These are phyloP conservation scores for Atherinomorus stipes DNA, from an alignment of 2,113 vertebrate species.

Conservation along the genomic window DNA sequence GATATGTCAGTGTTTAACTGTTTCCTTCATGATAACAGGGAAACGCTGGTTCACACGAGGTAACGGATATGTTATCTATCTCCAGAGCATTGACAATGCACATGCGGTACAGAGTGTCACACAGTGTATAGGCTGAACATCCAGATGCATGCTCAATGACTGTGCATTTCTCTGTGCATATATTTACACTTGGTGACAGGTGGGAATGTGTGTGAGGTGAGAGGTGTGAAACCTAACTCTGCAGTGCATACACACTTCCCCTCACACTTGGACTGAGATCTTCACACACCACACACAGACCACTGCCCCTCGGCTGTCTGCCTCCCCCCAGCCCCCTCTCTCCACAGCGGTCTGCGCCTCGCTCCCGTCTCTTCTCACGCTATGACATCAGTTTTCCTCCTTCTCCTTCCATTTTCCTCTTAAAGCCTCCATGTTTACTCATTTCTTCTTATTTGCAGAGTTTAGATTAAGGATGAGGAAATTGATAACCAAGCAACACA, in stretches of 20 bases:
- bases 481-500: neutral
- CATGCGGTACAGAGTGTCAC: neutral
- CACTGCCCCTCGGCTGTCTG: conserved; percentile 45
- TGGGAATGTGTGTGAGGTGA: conserved; percentile 84
- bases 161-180: conserved; percentile 69
- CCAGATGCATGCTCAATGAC: conserved; percentile 63
- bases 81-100: conserved; percentile 9
- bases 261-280: conserved; percentile 67
- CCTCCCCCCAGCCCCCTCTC: neutral
- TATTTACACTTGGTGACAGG: conserved; percentile 85
- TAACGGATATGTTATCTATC: neutral
- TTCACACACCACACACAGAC: conserved; percentile 63
- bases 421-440: neutral
- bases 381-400: conserved; percentile 6
- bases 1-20: neutral
- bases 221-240: conserved; percentile 81
- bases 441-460: neutral
- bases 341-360: neutral
- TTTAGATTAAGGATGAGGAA: neutral
- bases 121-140: conserved; percentile 19
- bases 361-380: conserved; percentile 33
- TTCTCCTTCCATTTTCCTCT: conserved; percentile 2
- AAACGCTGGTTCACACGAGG: too few species aligned
- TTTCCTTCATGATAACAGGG: neutral
- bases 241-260: conserved; percentile 64